Conservation (phyloP, 1,140 invertebrate species). For the Micrasema longulum region DNA sequence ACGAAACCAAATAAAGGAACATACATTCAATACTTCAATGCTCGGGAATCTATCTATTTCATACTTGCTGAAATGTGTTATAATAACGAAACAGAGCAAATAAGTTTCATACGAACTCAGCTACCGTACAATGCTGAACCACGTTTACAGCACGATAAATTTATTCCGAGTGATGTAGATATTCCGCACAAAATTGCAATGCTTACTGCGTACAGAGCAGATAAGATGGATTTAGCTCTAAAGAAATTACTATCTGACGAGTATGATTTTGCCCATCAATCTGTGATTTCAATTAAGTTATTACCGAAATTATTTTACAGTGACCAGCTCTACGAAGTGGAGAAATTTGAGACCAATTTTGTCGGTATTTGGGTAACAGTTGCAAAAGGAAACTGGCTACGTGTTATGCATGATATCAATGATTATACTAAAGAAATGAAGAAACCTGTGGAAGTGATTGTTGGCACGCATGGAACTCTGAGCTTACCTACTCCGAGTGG, state of each 20-base stretch:
- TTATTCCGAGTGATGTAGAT: slow-evolving; percentile 26
- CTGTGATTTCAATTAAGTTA: slow-evolving; percentile 32
- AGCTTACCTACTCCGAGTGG: slow-evolving; percentile 28
- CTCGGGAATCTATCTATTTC: slow-evolving; percentile 4
- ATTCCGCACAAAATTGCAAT: slow-evolving; percentile 44
- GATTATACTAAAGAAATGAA: slow-evolving; percentile 26
- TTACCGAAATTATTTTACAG: slow-evolving; percentile 41
- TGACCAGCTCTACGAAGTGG: slow-evolving; percentile 43
- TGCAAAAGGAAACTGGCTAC: slow-evolving; percentile 46
- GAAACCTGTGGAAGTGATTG: slow-evolving; percentile 39
- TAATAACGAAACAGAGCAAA: slow-evolving; percentile 37
- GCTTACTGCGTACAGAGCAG: slow-evolving; percentile 34
- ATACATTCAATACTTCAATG: slow-evolving; percentile 44
- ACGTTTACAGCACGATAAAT: slow-evolving; percentile 12
- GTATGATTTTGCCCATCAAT: slow-evolving; percentile 14
- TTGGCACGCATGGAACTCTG: slow-evolving; percentile 44
- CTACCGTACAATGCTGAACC: slow-evolving; percentile 28
- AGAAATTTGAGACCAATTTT: slow-evolving; percentile 48
- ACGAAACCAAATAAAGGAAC: slow-evolving; percentile 19
- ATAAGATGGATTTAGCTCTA: slow-evolving; percentile 26
- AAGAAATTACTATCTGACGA: slow-evolving; percentile 42
- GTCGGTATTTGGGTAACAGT: slow-evolving; percentile 44
- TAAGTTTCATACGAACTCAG: slow-evolving; percentile 30
- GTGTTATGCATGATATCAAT: slow-evolving; percentile 39
- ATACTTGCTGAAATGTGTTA: slow-evolving; percentile 50